Percentiles rank a stretch among this genome's conserved stretches.
phyloP scores from a whole-genome alignment of 37 sponge, comb jelly and placozoan genomes.

The Mnemiopsis leidyi region DNA sequence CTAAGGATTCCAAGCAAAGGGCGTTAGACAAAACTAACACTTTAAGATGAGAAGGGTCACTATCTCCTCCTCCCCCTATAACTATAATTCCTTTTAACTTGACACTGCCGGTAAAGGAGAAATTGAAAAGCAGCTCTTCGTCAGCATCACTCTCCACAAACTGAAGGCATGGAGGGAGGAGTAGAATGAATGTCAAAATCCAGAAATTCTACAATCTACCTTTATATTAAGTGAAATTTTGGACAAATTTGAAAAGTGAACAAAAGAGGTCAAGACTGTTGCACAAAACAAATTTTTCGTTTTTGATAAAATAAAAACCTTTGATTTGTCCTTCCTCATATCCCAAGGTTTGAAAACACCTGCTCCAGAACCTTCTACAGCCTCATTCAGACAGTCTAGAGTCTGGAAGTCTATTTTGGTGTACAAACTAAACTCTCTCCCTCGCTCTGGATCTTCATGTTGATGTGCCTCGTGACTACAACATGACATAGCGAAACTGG shows the following conservation, averaged over 20 bases:
- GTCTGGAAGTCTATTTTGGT: conserved; percentile 80
- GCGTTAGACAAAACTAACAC: conserved; percentile 69
- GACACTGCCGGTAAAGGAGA: conserved; percentile 95
- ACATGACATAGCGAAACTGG: conserved; percentile 46
- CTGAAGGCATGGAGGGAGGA: too few relatives aligned
- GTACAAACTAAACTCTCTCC: conserved; percentile 69
- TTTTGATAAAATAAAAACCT: too few relatives aligned
- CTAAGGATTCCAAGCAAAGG: background rate
- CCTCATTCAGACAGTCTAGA: conserved; percentile 88
- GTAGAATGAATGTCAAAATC: background rate
- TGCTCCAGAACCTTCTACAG: conserved; percentile 82
- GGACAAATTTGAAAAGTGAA: too few relatives aligned
- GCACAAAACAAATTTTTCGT: too few relatives aligned
- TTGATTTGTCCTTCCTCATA: conserved; percentile 74
- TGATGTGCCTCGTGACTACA: conserved; percentile 65
- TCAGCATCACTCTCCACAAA: conserved; percentile 97
- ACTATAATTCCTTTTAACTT: conserved; percentile 86
- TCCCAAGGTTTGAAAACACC: conserved; percentile 95
- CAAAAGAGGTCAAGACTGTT: too few relatives aligned
- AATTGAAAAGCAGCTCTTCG: conserved; percentile 86
- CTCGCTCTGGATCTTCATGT: conserved; percentile 66
- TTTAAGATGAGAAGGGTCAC: conserved; percentile 81
- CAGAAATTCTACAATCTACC: background rate
- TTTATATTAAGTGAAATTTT: background rate
- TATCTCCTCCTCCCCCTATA: conserved; percentile 82